Conservation (phyloP, 2,113 vertebrate genomes). For the Phylloscopus trochilus region DNA sequence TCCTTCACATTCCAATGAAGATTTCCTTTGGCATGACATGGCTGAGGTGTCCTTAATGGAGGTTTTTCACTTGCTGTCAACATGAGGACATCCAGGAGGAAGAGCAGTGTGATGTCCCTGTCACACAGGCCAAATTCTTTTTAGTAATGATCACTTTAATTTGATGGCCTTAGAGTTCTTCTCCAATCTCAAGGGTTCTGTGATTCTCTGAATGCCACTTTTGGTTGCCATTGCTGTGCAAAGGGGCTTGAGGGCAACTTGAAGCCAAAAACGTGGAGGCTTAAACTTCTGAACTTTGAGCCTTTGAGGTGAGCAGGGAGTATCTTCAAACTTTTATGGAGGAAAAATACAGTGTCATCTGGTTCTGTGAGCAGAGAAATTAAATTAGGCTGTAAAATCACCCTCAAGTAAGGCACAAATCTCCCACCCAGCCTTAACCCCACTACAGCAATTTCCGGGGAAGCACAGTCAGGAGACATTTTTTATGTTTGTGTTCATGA, state of each 20-base stretch:
- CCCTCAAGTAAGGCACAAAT: neutral
- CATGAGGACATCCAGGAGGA: too few relatives aligned
- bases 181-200: neutral
- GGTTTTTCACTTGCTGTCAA: too few relatives aligned
- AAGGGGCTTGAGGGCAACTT: neutral
- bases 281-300: neutral
- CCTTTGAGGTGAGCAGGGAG: neutral
- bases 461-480: neutral
- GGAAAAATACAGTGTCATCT: neutral
- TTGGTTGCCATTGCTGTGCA: neutral
- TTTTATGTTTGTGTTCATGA: neutral
- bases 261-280: rapidly evolving
- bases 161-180: neutral
- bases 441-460: neutral
- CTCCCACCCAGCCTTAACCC: neutral
- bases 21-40: too few relatives aligned
- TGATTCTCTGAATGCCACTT: neutral
- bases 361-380: neutral
- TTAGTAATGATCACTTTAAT: neutral
- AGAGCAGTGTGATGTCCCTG: too few relatives aligned
- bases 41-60: too few relatives aligned
- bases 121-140: too few relatives aligned
- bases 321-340: neutral
- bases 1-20: too few relatives aligned
- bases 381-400: neutral